These are phyloP conservation scores for Scomber scombrus DNA, from an alignment of 2,113 vertebrate species.

Conservation along the genomic window DNA sequence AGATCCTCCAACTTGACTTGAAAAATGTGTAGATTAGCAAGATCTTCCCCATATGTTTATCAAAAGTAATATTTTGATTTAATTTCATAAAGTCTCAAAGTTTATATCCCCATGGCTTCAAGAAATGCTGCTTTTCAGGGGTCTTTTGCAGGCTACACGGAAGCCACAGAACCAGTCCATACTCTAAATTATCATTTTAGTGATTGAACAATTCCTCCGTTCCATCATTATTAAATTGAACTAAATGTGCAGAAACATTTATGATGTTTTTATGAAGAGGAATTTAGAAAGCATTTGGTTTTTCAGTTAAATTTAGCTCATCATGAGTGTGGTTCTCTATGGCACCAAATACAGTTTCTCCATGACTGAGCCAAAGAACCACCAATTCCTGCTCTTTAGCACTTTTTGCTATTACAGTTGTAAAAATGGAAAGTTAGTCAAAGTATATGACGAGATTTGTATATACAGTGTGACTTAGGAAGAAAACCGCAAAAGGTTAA, in stretches of 20 bases:
- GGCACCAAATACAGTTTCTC: conserved; percentile 39
- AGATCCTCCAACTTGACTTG: background rate
- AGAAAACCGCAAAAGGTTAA: background rate
- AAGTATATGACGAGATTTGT: conserved; percentile 34
- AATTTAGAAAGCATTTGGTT: conserved; percentile 7
- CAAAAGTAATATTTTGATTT: background rate
- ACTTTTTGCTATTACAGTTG: conserved; percentile 42
- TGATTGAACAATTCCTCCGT: no score
- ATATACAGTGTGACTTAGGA: conserved; percentile 10
- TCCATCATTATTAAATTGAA: no score
- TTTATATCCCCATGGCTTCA: background rate
- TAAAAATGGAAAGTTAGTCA: conserved; percentile 1
- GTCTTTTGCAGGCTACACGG: background rate
- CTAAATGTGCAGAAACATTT: no score
- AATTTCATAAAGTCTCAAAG: background rate
- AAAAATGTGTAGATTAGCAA: background rate
- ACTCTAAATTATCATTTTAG: background rate
- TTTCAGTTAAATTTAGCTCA: conserved; percentile 16
- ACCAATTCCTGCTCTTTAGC: conserved; percentile 33
- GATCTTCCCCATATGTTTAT: background rate
- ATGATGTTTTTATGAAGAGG: conserved; percentile 5
- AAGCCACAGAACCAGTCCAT: background rate
- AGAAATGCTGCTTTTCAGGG: background rate
- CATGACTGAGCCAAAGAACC: conserved; percentile 53
- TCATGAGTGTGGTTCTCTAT: conserved; percentile 36